Percentiles rank a stretch among this genome's conserved stretches.
Conservation (phyloP, 2,797 vertebrate genomes). For the Megaceryle alcyon region DNA sequence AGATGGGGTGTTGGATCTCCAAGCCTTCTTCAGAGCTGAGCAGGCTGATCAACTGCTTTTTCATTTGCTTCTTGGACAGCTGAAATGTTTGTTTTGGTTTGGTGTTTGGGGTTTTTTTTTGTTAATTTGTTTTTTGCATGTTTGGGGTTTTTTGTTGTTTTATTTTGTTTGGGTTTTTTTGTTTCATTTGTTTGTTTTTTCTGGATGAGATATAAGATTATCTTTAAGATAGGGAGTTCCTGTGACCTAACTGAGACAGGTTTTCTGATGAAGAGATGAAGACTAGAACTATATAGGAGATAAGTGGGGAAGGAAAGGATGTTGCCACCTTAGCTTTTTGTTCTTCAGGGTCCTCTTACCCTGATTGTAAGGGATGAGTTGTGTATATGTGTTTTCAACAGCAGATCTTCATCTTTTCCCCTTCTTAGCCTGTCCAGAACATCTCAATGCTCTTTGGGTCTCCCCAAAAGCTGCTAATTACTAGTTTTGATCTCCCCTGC, state of each 20-base stretch:
- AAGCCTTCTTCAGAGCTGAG: not conserved
- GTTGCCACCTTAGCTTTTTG: not conserved
- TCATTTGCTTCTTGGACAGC: not conserved
- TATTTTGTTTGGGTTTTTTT: no score
- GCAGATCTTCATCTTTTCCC: not conserved
- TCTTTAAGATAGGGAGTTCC: not conserved
- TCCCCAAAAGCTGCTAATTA: not conserved
- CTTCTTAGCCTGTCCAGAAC: not conserved
- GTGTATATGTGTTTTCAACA: not conserved
- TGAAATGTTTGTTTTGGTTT: not conserved
- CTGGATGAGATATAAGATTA: not conserved
- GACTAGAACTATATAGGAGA: not conserved
- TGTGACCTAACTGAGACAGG: not conserved
- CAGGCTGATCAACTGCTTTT: not conserved
- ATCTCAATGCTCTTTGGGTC: not conserved
- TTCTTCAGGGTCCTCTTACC: not conserved
- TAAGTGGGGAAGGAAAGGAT: not conserved
- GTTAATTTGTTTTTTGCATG: not conserved
- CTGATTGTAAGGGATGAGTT: not conserved
- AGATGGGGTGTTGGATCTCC: not conserved
- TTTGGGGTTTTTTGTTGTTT: not conserved
- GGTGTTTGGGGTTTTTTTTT: no score
- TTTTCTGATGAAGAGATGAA: not conserved
- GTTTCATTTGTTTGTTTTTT: not conserved
- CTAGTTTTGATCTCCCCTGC: not conserved